Conservation (phyloP, 1,140 invertebrate genomes). For the Zaprionus taronus region DNA sequence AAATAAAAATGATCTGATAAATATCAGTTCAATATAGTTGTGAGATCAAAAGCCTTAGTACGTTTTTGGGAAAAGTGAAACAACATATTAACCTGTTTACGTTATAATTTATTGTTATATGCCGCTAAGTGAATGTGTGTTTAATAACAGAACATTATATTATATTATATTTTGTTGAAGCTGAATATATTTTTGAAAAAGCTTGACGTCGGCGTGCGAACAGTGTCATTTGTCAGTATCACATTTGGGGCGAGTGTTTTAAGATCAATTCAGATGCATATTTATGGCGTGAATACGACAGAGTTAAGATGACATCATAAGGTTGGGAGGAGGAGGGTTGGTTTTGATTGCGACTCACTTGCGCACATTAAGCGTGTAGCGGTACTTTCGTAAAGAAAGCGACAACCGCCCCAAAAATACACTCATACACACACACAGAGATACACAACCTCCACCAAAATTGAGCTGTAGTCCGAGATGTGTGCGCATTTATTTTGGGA, state of each 20-base stretch:
- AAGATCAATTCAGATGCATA: slow-evolving; percentile 20
- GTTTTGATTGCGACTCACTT: slow-evolving; percentile 36
- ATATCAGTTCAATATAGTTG: neutral
- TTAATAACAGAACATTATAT: neutral
- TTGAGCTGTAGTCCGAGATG: slow-evolving; percentile 20
- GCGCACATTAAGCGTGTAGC: slow-evolving; percentile 62
- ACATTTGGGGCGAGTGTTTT: slow-evolving; percentile 18
- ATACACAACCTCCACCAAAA: slow-evolving; percentile 2
- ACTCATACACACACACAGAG: neutral
- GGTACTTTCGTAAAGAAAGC: slow-evolving; percentile 60
- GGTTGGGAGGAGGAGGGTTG: slow-evolving; percentile 19
- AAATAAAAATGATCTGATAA: neutral
- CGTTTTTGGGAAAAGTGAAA: neutral
- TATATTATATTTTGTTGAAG: neutral
- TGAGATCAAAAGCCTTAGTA: neutral
- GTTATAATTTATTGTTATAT: neutral
- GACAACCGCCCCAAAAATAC: slow-evolving; percentile 48
- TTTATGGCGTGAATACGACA: slow-evolving; percentile 16
- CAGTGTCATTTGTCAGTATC: neutral
- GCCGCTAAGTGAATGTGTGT: neutral
- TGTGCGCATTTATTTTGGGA: slow-evolving; percentile 63
- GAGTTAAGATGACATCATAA: slow-evolving; percentile 56
- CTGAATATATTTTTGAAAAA: slow-evolving; percentile 2
- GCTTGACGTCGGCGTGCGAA: neutral
- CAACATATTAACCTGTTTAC: neutral